Percentiles rank a stretch among this genome's conserved stretches.
phyloP scores from a whole-genome alignment of 2,113 vertebrate genomes.

The Megaptera novaeangliae region DNA sequence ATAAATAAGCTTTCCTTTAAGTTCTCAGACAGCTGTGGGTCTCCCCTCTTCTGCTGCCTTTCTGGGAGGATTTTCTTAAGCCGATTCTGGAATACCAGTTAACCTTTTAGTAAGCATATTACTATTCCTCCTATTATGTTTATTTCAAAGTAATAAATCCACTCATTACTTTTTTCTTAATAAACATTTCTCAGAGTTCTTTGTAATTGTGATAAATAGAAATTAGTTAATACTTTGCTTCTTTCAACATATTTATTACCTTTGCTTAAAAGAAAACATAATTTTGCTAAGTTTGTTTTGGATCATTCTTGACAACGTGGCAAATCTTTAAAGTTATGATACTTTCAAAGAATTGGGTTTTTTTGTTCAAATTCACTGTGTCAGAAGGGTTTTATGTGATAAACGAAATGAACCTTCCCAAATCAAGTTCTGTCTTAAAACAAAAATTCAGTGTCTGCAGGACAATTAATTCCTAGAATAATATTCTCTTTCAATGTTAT shows the following conservation, averaged over 20 bases:
- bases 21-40: not conserved
- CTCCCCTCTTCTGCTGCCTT: not conserved
- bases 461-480: not conserved
- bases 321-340: not conserved
- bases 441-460: not conserved
- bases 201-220: not conserved
- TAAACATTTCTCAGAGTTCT: not conserved
- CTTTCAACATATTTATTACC: not conserved
- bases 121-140: not conserved
- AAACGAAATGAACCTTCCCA: not conserved
- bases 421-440: constrained; percentile 15
- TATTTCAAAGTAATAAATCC: not conserved
- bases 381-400: not conserved
- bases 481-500: not conserved
- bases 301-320: not conserved
- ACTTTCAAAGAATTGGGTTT: not conserved
- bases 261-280: not conserved
- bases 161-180: not conserved
- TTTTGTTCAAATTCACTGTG: not conserved
- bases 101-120: not conserved
- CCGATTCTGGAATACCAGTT: not conserved
- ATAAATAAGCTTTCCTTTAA: not conserved
- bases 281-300: not conserved
- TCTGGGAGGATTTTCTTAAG: not conserved
- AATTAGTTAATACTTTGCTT: not conserved